Evolutionary conservation across 2,888 invertebrate species (phyloP).

Genomic region (Lithodes maja): DNA sequence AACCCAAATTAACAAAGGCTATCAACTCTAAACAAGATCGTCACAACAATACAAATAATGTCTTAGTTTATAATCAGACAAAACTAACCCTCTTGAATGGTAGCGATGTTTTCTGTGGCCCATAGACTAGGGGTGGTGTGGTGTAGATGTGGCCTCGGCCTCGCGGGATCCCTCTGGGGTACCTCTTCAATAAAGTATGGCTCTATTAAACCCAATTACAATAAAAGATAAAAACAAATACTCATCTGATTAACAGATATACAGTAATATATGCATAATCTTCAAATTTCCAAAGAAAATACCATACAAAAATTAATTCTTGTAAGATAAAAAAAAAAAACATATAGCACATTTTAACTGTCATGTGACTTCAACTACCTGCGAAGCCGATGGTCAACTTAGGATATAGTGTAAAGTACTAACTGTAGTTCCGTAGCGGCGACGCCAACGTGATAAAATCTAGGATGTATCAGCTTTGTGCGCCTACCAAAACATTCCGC

Average conservation of each 20-base stretch:
- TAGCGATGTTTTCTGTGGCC: neutral
- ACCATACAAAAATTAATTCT: neutral
- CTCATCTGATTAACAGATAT: too few relatives aligned
- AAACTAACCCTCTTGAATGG: too few relatives aligned
- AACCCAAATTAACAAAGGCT: too few relatives aligned
- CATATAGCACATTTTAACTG: neutral
- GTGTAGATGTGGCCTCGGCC: slow-evolving; percentile 24
- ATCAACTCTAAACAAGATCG: too few relatives aligned
- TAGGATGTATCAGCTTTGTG: slow-evolving; percentile 62
- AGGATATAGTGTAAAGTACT: slow-evolving; percentile 59
- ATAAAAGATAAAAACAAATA: too few relatives aligned
- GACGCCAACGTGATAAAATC: slow-evolving; percentile 66
- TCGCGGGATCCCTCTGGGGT: neutral
- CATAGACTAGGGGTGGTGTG: slow-evolving; percentile 15
- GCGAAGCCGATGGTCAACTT: slow-evolving; percentile 54
- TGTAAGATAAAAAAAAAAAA: neutral
- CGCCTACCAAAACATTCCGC: slow-evolving; percentile 50
- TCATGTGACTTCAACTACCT: slow-evolving; percentile 14
- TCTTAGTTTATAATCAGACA: too few relatives aligned
- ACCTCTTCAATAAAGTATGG: neutral
- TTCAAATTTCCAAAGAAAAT: neutral
- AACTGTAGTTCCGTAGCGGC: slow-evolving; percentile 62
- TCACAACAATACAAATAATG: too few relatives aligned
- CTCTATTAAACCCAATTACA: neutral
- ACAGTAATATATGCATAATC: too few relatives aligned